Evolutionary conservation across 2,797 vertebrate genomes (phyloP).

Genomic region (Bucorvus abyssinicus): DNA sequence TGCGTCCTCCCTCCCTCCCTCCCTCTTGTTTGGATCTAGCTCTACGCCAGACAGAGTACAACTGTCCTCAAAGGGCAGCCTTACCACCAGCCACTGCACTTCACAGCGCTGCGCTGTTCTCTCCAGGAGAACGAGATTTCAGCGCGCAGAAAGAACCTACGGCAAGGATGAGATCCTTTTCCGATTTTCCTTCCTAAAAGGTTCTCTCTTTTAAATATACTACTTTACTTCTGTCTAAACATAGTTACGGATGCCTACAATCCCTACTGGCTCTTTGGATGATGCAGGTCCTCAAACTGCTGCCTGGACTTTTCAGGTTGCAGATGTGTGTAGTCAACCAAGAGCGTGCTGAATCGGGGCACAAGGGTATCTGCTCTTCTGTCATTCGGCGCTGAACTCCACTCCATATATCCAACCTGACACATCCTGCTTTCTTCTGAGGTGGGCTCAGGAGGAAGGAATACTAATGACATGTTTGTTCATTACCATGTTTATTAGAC

Average conservation of each 20-base stretch:
- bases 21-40: not conserved
- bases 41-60: not conserved
- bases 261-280: not conserved
- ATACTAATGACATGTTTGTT: not conserved
- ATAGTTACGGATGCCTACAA: not conserved
- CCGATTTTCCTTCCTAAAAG: not conserved
- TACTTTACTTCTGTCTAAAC: not conserved
- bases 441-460: fast-evolving
- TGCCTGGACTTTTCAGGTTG: not conserved
- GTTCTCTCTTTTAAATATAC: not conserved
- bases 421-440: not conserved
- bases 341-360: not conserved
- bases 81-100: not conserved
- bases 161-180: not conserved
- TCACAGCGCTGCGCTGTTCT: not conserved
- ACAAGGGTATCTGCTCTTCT: not conserved
- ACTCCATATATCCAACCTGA: not conserved
- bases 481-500: not conserved
- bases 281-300: not conserved
- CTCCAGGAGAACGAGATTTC: not conserved
- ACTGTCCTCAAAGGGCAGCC: not conserved
- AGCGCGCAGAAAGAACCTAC: not conserved
- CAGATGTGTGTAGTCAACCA: not conserved
- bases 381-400: not conserved
- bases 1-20: not conserved